A percentile compares a stretch with the other conserved stretches of the same genome.
Conservation (phyloP, 1,140 invertebrate genomes). For the Philopotamus ludificatus region DNA sequence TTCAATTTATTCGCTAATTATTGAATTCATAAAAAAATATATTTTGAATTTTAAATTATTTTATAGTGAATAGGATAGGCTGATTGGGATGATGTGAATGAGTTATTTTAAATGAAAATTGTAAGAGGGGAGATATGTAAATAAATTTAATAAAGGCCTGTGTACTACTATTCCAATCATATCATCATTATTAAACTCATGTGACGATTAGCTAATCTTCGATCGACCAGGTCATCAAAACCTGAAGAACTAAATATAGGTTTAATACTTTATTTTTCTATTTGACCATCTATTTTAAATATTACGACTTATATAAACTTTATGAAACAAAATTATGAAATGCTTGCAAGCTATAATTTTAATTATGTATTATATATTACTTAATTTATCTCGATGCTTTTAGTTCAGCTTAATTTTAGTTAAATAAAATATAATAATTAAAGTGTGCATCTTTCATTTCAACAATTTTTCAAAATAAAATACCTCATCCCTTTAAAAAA, state of each 20-base stretch:
- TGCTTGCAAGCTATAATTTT: too few relatives aligned
- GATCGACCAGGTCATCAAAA: constrained; percentile 37
- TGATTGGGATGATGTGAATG: constrained; percentile 35
- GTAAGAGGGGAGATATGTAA: constrained; percentile 17
- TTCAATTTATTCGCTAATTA: constrained; percentile 19
- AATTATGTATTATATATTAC: constrained; percentile 25
- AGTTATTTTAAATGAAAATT: constrained; percentile 17
- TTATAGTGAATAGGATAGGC: constrained; percentile 31
- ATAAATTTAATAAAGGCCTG: constrained; percentile 31
- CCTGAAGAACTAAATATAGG: constrained; percentile 38
- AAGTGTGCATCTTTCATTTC: constrained; percentile 3
- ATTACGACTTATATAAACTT: constrained; percentile 23
- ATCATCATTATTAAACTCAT: constrained; percentile 31
- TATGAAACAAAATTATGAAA: constrained; percentile 6
- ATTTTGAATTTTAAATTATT: neutral
- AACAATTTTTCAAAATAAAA: constrained; percentile 17
- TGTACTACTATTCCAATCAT: constrained; percentile 41
- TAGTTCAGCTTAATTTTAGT: constrained; percentile 39
- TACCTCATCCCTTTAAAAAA: too few relatives aligned
- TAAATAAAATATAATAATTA: constrained; percentile 25
- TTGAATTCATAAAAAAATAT: constrained; percentile 8
- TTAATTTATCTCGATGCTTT: constrained; percentile 34
- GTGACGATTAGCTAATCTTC: constrained; percentile 40
- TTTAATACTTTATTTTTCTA: constrained; percentile 41
- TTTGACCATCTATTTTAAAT: constrained; percentile 18